A percentile compares a stretch with the other conserved stretches of the same genome.
Conservation (phyloP, 1,140 invertebrate species). For the Nasonia vitripennis region DNA sequence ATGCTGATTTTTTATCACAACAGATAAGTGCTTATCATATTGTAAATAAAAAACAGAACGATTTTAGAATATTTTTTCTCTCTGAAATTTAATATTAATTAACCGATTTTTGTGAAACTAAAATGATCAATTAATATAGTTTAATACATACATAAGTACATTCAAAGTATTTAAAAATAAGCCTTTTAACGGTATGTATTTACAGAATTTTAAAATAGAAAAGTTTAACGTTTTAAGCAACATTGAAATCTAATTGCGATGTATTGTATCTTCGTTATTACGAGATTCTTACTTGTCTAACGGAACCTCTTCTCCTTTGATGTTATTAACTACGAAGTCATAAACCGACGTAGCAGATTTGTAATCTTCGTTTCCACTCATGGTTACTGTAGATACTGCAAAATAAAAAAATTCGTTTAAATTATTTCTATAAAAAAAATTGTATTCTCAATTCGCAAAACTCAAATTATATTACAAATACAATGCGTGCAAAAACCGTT, state of each 20-base stretch:
- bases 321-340: conserved; percentile 85
- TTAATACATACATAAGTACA: too few relatives aligned
- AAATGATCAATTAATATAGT: too few relatives aligned
- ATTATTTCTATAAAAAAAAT: neutral
- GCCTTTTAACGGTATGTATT: too few relatives aligned
- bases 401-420: conserved; percentile 20
- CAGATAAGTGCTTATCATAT: neutral
- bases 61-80: too few relatives aligned
- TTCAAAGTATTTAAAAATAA: too few relatives aligned
- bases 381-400: conserved; percentile 56
- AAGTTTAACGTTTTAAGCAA: too few relatives aligned
- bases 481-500: neutral
- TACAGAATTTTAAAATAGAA: too few relatives aligned
- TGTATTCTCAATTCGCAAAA: neutral
- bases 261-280: neutral
- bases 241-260: too few relatives aligned
- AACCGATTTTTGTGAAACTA: too few relatives aligned
- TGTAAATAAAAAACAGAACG: too few relatives aligned
- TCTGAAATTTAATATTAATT: too few relatives aligned
- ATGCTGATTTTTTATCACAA: neutral
- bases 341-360: conserved; percentile 85
- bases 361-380: conserved; percentile 74
- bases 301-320: conserved; percentile 83
- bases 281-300: conserved; percentile 77
- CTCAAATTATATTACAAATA: neutral